Evolutionary conservation across 2,113 vertebrate species (phyloP), one percentile per base, ranked within the genome.

Genomic region (Malurus melanocephalus): DNA sequence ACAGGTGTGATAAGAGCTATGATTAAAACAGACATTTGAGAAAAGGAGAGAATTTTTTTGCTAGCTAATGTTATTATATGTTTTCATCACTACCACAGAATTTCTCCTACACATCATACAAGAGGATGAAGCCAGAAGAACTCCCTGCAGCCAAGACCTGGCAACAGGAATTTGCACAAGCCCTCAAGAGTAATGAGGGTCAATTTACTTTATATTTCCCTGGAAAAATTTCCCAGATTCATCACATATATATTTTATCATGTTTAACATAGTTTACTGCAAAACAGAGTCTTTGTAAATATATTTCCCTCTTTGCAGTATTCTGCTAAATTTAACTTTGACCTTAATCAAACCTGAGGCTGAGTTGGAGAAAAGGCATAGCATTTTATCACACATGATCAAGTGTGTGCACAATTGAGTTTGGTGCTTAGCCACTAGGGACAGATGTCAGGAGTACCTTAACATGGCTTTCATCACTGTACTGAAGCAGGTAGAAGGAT

Each of bases 261-360:
- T 8, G 4, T 35, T 91, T 91, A 88, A 88, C 20, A 48, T 45
- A 80, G 71, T 94, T 87, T 76, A 73, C 60, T 80, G n/a, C 22
- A 85, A 71, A 77, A 87, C 3, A 8, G 24, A 74, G 45, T 71
- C 26, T 49, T 60, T 32, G 30, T 74, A 74, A 89, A 76, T 77
- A 45, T 64, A 64, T 77, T 86, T 80, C 22, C 30, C 17, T 60
- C 6, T 9, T 69, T 8, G 11, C 53, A 40, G 32, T 35, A 53
- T 80, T 84, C 69, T 76, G 28, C 40, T 88, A 61, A 67, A 84
- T 83, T 88, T 80, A 89, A 64, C 30, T 87, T 74, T 86, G 79
- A 91, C 72, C 76, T 83, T 77, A 91, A 88, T 87, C 38, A 86
- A 69, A 94, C 12, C 32, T 75, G 49, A 81, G 42, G 23, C 27